Evolutionary conservation across 2,797 vertebrate genomes (phyloP).

Genomic region (Lagorchestes hirsutus): DNA sequence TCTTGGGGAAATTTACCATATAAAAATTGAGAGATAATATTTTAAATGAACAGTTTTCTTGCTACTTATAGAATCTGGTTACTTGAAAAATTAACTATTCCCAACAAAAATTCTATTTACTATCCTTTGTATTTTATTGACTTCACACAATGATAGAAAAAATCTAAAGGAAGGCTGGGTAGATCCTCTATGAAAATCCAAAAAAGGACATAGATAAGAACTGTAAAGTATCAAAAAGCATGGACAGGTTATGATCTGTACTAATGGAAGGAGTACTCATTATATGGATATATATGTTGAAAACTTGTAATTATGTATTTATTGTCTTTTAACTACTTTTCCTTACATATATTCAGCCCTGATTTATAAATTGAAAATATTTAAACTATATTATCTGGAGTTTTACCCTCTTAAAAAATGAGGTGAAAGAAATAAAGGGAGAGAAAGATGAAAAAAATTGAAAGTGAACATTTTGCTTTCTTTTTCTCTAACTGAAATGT

Average conservation of each 20-base stretch:
- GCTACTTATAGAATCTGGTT: background rate
- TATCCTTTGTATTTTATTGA: slow-evolving; percentile 2
- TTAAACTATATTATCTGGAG: background rate
- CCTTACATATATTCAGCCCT: background rate
- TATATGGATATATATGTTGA: background rate
- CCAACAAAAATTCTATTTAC: background rate
- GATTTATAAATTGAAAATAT: background rate
- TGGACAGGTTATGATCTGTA: background rate
- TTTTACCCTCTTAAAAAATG: background rate
- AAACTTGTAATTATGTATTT: background rate
- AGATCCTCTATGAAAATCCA: background rate
- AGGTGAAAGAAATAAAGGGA: background rate
- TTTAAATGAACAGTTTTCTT: slow-evolving; percentile 8
- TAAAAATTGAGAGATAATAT: background rate
- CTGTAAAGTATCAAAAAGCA: background rate
- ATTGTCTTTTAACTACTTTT: background rate
- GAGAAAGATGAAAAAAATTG: background rate
- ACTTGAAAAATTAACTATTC: slow-evolving; percentile 22
- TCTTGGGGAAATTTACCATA: slow-evolving; percentile 15
- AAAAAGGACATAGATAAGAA: background rate
- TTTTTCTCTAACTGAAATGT: background rate
- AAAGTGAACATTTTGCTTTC: background rate
- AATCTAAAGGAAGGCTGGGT: background rate
- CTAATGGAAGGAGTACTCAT: background rate
- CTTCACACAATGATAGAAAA: background rate